These are phyloP conservation scores for Sebastes iracundus DNA, from an alignment of 2,797 vertebrate species.

Conservation along the genomic window DNA sequence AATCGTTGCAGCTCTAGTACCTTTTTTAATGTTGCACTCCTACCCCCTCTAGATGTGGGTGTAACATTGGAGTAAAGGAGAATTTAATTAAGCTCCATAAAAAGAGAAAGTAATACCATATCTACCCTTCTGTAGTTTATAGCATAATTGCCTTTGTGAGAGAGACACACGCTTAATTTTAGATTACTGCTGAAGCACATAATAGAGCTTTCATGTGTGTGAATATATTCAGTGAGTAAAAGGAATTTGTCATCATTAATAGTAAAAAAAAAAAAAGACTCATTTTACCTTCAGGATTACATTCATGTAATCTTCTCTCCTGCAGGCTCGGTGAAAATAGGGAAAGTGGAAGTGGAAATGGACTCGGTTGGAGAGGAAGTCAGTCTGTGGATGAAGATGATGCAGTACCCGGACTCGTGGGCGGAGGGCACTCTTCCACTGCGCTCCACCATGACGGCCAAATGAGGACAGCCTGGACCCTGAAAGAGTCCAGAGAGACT, in stretches of 20 bases:
- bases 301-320: constrained; percentile 10
- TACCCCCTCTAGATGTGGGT: neutral
- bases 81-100: neutral
- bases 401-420: constrained; percentile 96
- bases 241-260: neutral
- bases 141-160: neutral
- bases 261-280: neutral
- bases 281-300: neutral
- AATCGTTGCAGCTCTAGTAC: neutral
- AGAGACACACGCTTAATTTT: neutral
- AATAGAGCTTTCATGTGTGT: neutral
- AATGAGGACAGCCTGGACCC: constrained; percentile 64
- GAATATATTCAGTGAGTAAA: neutral
- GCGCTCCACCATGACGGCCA: constrained; percentile 87
- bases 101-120: neutral
- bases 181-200: neutral
- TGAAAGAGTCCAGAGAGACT: constrained; percentile 2
- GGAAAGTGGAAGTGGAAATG: constrained; percentile 84
- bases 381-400: constrained; percentile 96
- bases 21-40: neutral
- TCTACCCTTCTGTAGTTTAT: neutral
- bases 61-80: neutral
- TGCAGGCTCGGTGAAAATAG: constrained; percentile 69
- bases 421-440: constrained; percentile 94
- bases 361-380: constrained; percentile 93